phyloP scores from a whole-genome alignment of 2,888 invertebrate genomes.

The Leptopilina drosophilae region DNA sequence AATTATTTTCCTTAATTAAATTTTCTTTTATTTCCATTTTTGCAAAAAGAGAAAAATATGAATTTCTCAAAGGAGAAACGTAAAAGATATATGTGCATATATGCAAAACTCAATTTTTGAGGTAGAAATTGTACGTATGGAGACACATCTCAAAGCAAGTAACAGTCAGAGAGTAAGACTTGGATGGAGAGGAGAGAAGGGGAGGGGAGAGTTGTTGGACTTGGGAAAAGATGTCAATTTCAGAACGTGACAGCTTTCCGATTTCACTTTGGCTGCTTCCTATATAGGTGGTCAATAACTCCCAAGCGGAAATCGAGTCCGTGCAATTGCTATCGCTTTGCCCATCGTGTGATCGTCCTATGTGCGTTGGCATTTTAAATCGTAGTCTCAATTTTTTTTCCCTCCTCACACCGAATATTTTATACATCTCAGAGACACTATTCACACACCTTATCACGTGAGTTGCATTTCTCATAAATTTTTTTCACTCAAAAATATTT shows the following conservation, averaged over 20 bases:
- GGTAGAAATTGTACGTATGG: not conserved
- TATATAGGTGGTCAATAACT: slow-evolving; percentile 46
- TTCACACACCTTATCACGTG: not conserved
- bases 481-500: too few species aligned
- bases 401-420: not conserved
- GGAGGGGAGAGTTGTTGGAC: slow-evolving; percentile 37
- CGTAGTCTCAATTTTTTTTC: slow-evolving; percentile 6
- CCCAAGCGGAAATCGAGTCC: slow-evolving; percentile 44
- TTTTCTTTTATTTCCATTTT: too few species aligned
- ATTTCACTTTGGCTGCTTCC: slow-evolving; percentile 52
- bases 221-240: slow-evolving; percentile 58
- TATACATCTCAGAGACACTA: not conserved
- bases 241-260: slow-evolving; percentile 61
- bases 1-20: too few species aligned
- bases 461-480: too few species aligned
- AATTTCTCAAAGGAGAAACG: too few species aligned
- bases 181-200: not conserved
- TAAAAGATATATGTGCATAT: not conserved
- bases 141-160: slow-evolving; percentile 19
- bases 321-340: slow-evolving; percentile 41
- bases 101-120: not conserved
- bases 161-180: slow-evolving; percentile 30
- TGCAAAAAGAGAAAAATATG: too few species aligned
- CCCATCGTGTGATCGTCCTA: slow-evolving; percentile 33
- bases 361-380: slow-evolving; percentile 32